phyloP scores from a whole-genome alignment of 2,113 vertebrate species.

The Apteryx owenii region DNA sequence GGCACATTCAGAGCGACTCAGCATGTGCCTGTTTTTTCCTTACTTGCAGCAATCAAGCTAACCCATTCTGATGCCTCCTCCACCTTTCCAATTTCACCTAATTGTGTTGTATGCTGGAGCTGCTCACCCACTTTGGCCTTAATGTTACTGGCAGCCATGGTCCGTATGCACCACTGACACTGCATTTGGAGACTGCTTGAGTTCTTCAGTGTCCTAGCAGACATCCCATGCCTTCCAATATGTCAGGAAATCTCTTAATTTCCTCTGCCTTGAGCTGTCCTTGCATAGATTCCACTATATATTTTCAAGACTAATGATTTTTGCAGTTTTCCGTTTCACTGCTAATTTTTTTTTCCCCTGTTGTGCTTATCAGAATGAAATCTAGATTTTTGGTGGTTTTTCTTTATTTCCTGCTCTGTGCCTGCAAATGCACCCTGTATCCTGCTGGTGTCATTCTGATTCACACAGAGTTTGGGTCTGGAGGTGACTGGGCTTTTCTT shows the following conservation, averaged over 20 bases:
- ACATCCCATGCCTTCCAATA: background rate
- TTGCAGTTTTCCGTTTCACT: background rate
- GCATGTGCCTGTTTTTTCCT: background rate
- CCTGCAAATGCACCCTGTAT: background rate
- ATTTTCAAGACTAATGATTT: background rate
- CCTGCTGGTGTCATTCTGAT: background rate
- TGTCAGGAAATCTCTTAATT: background rate
- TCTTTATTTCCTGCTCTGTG: background rate
- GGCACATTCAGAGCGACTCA: background rate
- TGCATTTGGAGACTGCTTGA: background rate
- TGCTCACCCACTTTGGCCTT: conserved; percentile 7
- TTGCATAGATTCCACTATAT: background rate
- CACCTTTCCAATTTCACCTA: conserved; percentile 56
- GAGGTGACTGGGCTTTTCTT: rapidly evolving
- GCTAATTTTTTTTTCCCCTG: background rate
- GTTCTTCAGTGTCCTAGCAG: background rate
- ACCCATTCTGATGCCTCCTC: background rate
- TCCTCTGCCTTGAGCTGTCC: background rate
- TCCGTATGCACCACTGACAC: background rate
- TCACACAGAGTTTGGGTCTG: background rate
- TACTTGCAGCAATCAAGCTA: conserved; percentile 17
- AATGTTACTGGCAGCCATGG: background rate
- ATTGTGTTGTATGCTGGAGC: background rate
- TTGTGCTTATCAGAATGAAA: background rate
- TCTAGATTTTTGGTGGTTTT: background rate